phyloP scores from a whole-genome alignment of 2,113 vertebrate species.

The Bos javanicus region DNA sequence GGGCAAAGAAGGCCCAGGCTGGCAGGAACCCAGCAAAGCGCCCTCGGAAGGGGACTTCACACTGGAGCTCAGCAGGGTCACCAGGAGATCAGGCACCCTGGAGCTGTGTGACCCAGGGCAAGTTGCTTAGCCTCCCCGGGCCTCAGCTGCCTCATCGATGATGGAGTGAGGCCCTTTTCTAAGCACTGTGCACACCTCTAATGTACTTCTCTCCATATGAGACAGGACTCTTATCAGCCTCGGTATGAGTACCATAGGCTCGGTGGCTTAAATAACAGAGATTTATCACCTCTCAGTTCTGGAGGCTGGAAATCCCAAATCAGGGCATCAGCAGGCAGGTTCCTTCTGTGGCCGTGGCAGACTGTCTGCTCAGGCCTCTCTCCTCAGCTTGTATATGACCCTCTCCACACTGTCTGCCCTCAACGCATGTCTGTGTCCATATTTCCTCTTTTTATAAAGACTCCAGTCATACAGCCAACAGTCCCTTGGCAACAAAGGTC shows the following conservation, averaged over 20 bases:
- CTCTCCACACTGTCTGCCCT: neutral
- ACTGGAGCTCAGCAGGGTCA: fast-evolving
- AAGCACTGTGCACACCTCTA: neutral
- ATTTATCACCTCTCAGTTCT: neutral
- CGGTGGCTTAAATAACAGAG: neutral
- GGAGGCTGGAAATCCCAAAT: neutral
- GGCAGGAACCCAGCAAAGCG: neutral
- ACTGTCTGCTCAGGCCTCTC: neutral
- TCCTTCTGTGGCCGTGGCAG: neutral
- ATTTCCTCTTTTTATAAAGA: neutral
- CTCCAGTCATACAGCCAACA: neutral
- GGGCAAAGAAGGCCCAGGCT: neutral
- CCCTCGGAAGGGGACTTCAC: neutral
- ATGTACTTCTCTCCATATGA: neutral
- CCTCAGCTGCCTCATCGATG: neutral
- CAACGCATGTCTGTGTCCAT: neutral
- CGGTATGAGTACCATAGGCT: neutral
- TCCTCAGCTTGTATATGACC: neutral
- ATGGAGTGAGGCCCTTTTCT: neutral
- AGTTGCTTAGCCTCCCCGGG: neutral
- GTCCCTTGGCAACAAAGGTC: neutral
- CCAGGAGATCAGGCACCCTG: neutral
- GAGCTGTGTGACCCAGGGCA: neutral
- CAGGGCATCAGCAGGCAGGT: neutral
- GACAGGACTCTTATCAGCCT: neutral